Base-by-base conservation (phyloP, 92 coral and sea anemone species). In the Parazoanthus swiftii region DNA sequence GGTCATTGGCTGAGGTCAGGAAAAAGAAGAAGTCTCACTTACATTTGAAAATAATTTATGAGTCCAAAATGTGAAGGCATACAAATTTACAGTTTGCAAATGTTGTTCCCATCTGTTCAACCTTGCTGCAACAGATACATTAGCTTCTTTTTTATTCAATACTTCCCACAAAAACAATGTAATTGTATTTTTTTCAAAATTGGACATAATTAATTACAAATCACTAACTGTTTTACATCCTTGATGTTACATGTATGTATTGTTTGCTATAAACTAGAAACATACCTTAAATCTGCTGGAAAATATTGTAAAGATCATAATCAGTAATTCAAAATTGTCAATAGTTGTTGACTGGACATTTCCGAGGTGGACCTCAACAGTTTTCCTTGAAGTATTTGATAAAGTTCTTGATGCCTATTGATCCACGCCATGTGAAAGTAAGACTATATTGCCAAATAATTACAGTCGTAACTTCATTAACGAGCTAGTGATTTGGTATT, bases 1-100 rank as follows among this genome's bases (percentile, higher is more conserved):
- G 66, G 48, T 29, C 51, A 84, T 26, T 70, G 75, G 77, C 54
- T 84, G 39, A 84, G 87, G 43, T 84, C 87, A 2, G 79, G 87
- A 46, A 84, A 70, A 26, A 26, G 74, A 25, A 25, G 76, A 23
- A 82, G 59, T 67, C 56, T 38, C 36, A 38, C 54, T 37, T 44
- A 25, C 26, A 16, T 18, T n/a, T 76, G 7, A 67, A 59, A 42
- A 23, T 38, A 23, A 81, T 39, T 42, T 21, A 38, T 39, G n/a
- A 37, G 67, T 3, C 37, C 26, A 66, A 54, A n/a, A 7, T 80
- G 29, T 66, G 44, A 37, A 21, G 37, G 43, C 25, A 59, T 80
- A n/a, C 26, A 38, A 4, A 63, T 2, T n/a, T 82, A 16, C 37
- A 39, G 39, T 14, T 2, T n/a, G 39, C 33, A 39, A 39, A 39